Evolutionary conservation across 2,113 vertebrate species (phyloP).

Genomic region (Pyrgilauda ruficollis): DNA sequence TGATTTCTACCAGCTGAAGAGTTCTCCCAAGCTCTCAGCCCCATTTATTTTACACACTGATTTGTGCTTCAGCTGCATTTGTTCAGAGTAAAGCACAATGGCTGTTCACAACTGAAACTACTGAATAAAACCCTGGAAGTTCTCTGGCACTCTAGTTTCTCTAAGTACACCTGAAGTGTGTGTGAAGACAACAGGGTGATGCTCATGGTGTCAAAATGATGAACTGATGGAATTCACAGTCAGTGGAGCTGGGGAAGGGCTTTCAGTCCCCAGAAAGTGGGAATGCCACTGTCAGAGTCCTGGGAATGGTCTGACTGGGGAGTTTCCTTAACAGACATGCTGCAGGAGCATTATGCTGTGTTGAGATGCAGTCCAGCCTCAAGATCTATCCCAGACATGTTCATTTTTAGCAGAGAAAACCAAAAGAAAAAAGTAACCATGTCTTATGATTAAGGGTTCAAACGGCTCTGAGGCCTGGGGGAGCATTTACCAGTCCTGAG

Average conservation of each 20-base stretch:
- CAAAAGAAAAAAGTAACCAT: background rate
- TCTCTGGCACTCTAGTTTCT: background rate
- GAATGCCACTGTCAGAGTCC: background rate
- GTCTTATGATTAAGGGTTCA: background rate
- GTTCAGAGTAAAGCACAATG: background rate
- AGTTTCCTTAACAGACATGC: background rate
- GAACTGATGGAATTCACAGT: background rate
- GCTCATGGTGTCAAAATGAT: fast-evolving
- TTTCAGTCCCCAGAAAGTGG: fast-evolving
- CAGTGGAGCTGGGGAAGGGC: background rate
- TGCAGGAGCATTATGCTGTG: background rate
- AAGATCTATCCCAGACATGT: background rate
- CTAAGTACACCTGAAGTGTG: background rate
- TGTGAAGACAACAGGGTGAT: background rate
- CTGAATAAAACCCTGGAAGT: background rate
- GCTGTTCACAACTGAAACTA: background rate
- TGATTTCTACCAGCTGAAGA: constrained; percentile 32
- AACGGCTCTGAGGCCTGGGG: background rate
- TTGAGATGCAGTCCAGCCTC: background rate
- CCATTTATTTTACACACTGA: background rate
- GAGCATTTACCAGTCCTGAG: background rate
- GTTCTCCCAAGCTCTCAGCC: background rate
- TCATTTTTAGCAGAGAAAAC: background rate
- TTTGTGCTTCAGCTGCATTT: background rate
- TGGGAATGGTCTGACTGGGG: background rate